Evolutionary conservation across 2,113 vertebrate genomes (phyloP), one percentile per base, ranked within the genome.

Genomic region (Malurus melanocephalus): DNA sequence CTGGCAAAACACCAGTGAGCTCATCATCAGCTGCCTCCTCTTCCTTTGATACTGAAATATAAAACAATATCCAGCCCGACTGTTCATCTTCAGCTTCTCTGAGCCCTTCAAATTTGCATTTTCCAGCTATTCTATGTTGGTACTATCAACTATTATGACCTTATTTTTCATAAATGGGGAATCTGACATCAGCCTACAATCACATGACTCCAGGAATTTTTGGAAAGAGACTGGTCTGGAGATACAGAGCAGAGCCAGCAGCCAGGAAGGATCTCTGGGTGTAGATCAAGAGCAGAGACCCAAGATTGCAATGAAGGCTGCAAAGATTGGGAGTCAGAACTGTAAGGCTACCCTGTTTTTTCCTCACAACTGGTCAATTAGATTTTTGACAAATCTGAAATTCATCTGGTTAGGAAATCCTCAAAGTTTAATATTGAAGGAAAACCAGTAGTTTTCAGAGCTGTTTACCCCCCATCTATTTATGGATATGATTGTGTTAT

Each of bases 161-260:
- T 60, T 79, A 7, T 8, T 56, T 89, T 69, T 33, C 4, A 3
- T 48, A 43, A 83, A 56, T 16, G 35, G 68, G 48, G 55, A 66
- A 43, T 22, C 13, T 80, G 55, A 69, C 49, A 46, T 62, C 27
- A 62, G 43, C 20, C n/a, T 27, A 83, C 35, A 64, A 7, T 24
- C 0, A 0, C 0, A 0, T 52, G 45, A 35, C 16, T 17, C 16
- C 9, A 9, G 49, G 22, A 69, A 10, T 26, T 40, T 71, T 30
- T 33, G 78, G 45, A 35, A 78, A 49, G 18, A 86, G 15, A 17
- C 27, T 67, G 35, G 5, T 43, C 30, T 67, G 49, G 35, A 75
- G 61, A 60, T 17, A 43, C 6, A 5, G 0, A 2, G 4, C 10
- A 33, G 23, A 78, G 38, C 12, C 48, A 55, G 51, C 16, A 79